Conservation (phyloP, 2,113 vertebrate species). For the Mixornis gularis region DNA sequence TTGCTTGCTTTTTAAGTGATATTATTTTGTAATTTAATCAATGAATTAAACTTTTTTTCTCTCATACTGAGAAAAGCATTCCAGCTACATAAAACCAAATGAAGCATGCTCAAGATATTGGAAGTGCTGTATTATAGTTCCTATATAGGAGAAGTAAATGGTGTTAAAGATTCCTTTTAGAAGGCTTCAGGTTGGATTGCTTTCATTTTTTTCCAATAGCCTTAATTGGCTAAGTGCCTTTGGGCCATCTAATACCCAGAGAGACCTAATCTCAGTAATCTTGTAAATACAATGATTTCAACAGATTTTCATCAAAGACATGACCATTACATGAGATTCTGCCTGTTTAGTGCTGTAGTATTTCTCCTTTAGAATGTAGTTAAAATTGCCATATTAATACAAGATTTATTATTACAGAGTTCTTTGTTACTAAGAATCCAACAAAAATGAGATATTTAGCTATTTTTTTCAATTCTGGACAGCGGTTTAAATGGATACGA, state of each 20-base stretch:
- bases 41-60: not conserved
- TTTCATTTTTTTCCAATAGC: conserved; percentile 50
- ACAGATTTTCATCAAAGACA: conserved; percentile 56
- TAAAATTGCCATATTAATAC: not conserved
- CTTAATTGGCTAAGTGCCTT: conserved; percentile 63
- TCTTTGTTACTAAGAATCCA: not conserved
- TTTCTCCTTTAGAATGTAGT: not conserved
- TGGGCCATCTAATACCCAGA: conserved; percentile 40
- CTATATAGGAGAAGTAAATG: not conserved
- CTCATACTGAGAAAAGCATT: not conserved
- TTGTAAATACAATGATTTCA: conserved; percentile 61
- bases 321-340: conserved; percentile 7
- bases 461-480: not conserved
- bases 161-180: conserved; percentile 37
- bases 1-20: not conserved
- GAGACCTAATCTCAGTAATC: conserved; percentile 53
- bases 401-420: not conserved
- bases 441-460: not conserved
- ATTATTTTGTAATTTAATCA: not conserved
- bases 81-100: not conserved
- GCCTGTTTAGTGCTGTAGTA: not conserved
- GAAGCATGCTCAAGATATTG: not conserved
- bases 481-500: not conserved
- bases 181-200: conserved; percentile 31
- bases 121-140: not conserved